Percentiles rank a stretch among this genome's conserved stretches.
These are phyloP conservation scores for Cyprinus carpio DNA, from an alignment of 2,113 vertebrate genomes.

Conservation along the genomic window DNA sequence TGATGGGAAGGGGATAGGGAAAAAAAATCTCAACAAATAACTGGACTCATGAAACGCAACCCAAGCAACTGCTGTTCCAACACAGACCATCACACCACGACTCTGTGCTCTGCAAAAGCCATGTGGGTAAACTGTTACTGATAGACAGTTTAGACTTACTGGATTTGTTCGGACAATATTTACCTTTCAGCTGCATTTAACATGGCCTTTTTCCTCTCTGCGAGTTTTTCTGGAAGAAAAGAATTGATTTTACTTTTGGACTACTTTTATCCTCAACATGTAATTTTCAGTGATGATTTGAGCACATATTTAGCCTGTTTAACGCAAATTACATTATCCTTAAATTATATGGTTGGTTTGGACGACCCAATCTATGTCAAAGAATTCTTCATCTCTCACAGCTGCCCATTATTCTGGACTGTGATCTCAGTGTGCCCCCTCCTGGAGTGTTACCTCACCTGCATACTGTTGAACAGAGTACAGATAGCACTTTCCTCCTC, in stretches of 20 bases:
- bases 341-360: background rate
- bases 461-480: constrained; percentile 83
- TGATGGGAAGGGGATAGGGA: constrained; percentile 43
- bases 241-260: background rate
- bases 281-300: background rate
- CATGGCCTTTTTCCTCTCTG: constrained; percentile 81
- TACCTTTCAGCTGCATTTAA: constrained; percentile 89
- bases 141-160: background rate
- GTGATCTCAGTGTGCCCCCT: constrained; percentile 29
- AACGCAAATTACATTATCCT: background rate
- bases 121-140: background rate
- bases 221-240: constrained; percentile 75
- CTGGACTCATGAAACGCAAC: constrained; percentile 65
- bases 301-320: background rate
- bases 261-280: background rate
- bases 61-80: background rate
- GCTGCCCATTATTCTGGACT: background rate
- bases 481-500: constrained; percentile 87
- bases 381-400: background rate
- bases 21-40: constrained; percentile 63
- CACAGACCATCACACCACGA: background rate
- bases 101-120: constrained; percentile 17
- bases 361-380: background rate
- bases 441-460: constrained; percentile 69
- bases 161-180: background rate